Evolutionary conservation across 2,113 vertebrate genomes (phyloP), one percentile per base, ranked within the genome.

Genomic region (Tichodroma muraria): DNA sequence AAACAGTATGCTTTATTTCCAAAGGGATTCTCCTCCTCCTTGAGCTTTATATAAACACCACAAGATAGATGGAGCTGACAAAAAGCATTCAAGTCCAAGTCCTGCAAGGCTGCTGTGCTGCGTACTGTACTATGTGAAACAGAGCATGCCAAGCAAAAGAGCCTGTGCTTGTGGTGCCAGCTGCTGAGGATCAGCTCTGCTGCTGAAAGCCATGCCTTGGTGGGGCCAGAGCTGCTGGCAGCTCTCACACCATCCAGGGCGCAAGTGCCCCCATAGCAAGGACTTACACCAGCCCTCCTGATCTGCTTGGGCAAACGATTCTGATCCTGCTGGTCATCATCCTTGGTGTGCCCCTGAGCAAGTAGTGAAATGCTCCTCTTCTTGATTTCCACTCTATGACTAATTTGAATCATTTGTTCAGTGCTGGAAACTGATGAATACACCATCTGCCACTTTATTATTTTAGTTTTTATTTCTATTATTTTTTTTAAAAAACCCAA

Each of bases 321-420:
- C 86, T 95, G 63, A 45, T 57, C 45, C 72, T 76, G 52, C 38
- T 70, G 66, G n/a, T 54, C 63, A 47, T 47, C 28, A 66, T 37
- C 40, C 44, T 63, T 37, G 40, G 35, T 87, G 60, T 53, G n/a
- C 84, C 40, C 59, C 91, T 87, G 80, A 91, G 66, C 76, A 97
- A 96, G 69, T 28, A 83, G 79, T 69, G 92, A 92, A 85, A 88
- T 33, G 15, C 25, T 95, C 59, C 83, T 93, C 30, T 69, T 95
- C 89, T 85, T 94, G 33, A 77, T 92, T 95, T 97, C 88, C 22
- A 75, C 42, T 56, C 85, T 95, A n/a, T 93, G 79, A 92, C 84
- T 98, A 96, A 96, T 94, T 91, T 68, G 68, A 97, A 79, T 76
- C 92, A 91, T 92, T 97, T 95, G 37, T 81, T 96, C 63, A 72